phyloP scores from a whole-genome alignment of 1,140 invertebrate species.

The Panagrolaimus sp. region DNA sequence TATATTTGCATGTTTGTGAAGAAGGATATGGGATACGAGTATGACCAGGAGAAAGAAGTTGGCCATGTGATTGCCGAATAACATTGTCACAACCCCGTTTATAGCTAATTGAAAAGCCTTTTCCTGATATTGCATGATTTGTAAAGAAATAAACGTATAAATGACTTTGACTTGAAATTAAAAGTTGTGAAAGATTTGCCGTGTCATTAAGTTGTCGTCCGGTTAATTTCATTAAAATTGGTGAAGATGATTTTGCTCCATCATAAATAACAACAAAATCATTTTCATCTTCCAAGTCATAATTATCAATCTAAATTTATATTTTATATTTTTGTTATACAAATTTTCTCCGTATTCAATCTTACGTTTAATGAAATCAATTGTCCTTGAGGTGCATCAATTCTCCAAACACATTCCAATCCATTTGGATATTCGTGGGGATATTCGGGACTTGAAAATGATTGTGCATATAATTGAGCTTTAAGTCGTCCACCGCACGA shows the following conservation, averaged over 20 bases:
- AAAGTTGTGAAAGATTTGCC: conserved; percentile 64
- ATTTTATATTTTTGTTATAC: not conserved
- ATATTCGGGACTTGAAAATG: conserved; percentile 71
- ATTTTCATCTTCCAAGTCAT: conserved; percentile 76
- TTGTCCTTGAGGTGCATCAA: conserved; percentile 70
- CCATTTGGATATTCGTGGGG: conserved; percentile 85
- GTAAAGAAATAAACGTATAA: conserved; percentile 87
- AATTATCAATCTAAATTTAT: conserved; percentile 70
- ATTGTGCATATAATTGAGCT: conserved; percentile 31
- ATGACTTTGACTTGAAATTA: conserved; percentile 81
- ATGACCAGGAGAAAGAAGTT: conserved; percentile 51
- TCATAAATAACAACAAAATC: conserved; percentile 84
- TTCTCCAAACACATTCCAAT: conserved; percentile 83
- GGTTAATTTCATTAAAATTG: conserved; percentile 74
- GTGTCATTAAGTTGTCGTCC: conserved; percentile 71
- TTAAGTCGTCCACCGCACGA: conserved; percentile 44
- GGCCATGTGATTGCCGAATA: conserved; percentile 39
- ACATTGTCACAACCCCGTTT: conserved; percentile 62
- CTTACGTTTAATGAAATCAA: conserved; percentile 51
- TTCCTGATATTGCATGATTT: conserved; percentile 75
- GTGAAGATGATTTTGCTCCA: conserved; percentile 76
- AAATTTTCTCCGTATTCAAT: not conserved
- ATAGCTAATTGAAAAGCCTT: conserved; percentile 84
- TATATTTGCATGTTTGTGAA: conserved; percentile 50
- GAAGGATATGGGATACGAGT: conserved; percentile 46